Evolutionary conservation across 2,888 invertebrate species (phyloP), one percentile per base, ranked within the genome.

Genomic region (Hydraecia micacea): DNA sequence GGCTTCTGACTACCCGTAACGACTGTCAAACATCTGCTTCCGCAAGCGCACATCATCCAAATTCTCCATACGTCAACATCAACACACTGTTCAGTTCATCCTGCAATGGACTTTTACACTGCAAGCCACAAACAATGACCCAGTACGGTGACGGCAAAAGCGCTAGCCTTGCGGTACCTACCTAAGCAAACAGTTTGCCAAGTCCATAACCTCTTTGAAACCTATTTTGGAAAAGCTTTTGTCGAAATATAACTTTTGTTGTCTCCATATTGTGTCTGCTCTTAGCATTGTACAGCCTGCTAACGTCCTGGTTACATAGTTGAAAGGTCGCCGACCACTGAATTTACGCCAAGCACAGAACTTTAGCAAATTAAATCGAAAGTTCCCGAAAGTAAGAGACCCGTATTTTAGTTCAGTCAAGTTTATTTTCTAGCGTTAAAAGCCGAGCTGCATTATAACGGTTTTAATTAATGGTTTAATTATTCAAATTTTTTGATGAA

Each of bases 401-500:
- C 60, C 73, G 78, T 75, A 78, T 70, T 80, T 80, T 73, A 70
- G 70, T 75, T 62, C 15, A 77, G 55, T 52, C 32, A 39, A 78
- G 75, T 73, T 84, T 77, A 83, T 83, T 71, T 83, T 84, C 86
- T 75, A 49, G 52, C 32, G 62, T 63, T 85, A 71, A 71, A 81
- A 71, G n/a, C 55, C 28, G 70, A 67, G 78, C 74, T 84, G 77
- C 76, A 77, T 77, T 75, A 73, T 77, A 52, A 75, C 8, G 4
- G 72, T 65, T 25, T 62, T 84, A 86, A 84, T 86, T 63, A 86
- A 84, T 82, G 77, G 77, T 76, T 82, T 86, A 70, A 77, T 77
- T 84, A 86, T 83, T 69, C 7, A 81, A 82, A 86, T 86, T 69
- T 86, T 66, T 28, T 63, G 78, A 84, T 84, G 69, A 77, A 86